Base-by-base conservation (phyloP, 2,888 invertebrate genomes). In the Protodeltote pygarga region DNA sequence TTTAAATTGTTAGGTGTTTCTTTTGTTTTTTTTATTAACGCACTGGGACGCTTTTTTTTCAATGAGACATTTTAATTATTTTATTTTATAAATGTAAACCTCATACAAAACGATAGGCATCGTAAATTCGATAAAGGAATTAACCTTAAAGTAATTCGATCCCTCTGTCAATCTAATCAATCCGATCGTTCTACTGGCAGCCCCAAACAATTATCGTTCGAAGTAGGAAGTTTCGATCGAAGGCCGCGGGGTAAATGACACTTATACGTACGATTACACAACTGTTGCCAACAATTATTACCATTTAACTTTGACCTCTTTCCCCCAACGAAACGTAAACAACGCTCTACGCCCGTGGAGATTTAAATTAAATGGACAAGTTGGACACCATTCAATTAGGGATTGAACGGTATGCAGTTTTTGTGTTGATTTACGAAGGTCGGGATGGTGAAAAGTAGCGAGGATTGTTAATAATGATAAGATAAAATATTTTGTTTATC, bases 221-320 rank as follows among this genome's bases (percentile, higher is more conserved):
- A 77, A 81, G 79, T 79, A 78, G 82, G 79, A 81, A 81, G 77
- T 69, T 70, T 58, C 62, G 64, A 64, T 73, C 77, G 87, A 88
- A 87, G 88, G 87, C 81, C 85, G 71, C 73, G 82, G 83, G 89
- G 90, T 89, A 88, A 90, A 89, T 72, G 90, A 90, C 89, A 85
- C 80, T 71, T 41, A 40, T 17, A 17, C 23, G 42, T 64, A 64
- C 73, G 75, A 82, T 89, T 87, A 87, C 85, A 84, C 87, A 89
- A 75, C 71, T 44, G 53, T 66, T 65, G 62, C 57, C 44, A 64
- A 81, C 78, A 63, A 70, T 71, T 64, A 65, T 65, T 49, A 66
- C 76, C 76, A 81, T 77, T 73, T 72, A 70, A 76, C 46, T 59
- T 50, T 75, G 80, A 79, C 75, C 77, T 65, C 66, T 59, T 50